Evolutionary conservation across 2,797 vertebrate species (phyloP), one percentile per base, ranked within the genome.

Genomic region (Champsocephalus esox): DNA sequence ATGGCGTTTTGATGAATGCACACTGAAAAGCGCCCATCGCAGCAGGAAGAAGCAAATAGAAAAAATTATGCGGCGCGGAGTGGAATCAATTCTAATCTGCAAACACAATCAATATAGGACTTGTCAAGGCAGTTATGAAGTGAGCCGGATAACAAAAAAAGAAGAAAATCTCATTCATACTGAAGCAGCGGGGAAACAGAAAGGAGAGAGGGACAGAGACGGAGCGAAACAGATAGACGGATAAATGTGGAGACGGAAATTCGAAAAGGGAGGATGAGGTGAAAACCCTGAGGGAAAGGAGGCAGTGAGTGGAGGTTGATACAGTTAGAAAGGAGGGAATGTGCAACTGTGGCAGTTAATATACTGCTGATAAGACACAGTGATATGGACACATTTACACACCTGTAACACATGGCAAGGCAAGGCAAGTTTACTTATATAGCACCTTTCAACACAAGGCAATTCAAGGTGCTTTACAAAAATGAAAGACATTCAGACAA

Each of bases 31-130:
- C 41, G 60, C 80, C 90, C 85, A 88, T 88, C 83, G 70, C 70
- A 67, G 51, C 48, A 9, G 83, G 77, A 81, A 84, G 80, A 75
- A 51, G 6, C 61, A 62, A 85, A 75, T 66, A 73, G 81, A 80
- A 83, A 83, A 68, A 81, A 81, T 88, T 88, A 87, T 77, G 84
- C 77, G 79, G 80, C 5, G 63, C 72, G 58, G 77, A 81, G 78
- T 66, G 55, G 74, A 91, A 93, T 93, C 87, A 88, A 92, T 92
- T 91, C 81, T 88, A 92, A 92, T 92, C 87, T 89, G 87, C 80
- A 74, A 73, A 70, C 6, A 4, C 79, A 83, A 90, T 92, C 91
- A 83, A 92, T 93, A 84, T 12, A 21, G 49, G 83, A 89, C 89
- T 92, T 90, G 89, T 91, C 87, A 83, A 85, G 69, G 50, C 84